Percentiles rank a stretch among this genome's conserved stretches.
These are phyloP conservation scores for Dinoponera quadriceps DNA, from an alignment of 1,140 invertebrate genomes.

Conservation along the genomic window DNA sequence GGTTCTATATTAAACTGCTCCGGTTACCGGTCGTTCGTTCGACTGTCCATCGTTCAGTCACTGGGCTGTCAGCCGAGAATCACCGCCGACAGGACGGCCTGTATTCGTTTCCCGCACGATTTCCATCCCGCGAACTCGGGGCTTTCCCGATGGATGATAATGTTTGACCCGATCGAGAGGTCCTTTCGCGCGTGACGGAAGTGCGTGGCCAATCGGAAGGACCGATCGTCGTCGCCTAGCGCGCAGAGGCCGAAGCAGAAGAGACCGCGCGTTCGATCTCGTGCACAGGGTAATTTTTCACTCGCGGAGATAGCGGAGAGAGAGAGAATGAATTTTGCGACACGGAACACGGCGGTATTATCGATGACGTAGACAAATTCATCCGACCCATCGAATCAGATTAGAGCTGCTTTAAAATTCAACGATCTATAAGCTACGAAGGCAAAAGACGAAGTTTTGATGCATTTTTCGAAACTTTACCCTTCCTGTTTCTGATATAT, in stretches of 20 bases:
- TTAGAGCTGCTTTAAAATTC: neutral
- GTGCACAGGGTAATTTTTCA: conserved; percentile 15
- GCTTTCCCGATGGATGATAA: conserved; percentile 24
- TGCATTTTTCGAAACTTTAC: neutral
- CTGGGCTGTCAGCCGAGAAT: conserved; percentile 57
- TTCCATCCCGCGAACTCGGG: neutral
- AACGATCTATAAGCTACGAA: neutral
- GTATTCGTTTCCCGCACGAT: conserved; percentile 28
- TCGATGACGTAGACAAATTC: conserved; percentile 25
- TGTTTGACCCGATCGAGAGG: conserved; percentile 21
- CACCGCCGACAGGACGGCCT: conserved; percentile 32
- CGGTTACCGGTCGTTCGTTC: conserved; percentile 75
- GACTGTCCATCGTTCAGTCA: conserved; percentile 70
- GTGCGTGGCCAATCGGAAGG: neutral
- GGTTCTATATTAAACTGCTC: conserved; percentile 78
- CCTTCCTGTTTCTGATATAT: neutral
- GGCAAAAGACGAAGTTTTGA: neutral
- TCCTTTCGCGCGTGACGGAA: conserved; percentile 16
- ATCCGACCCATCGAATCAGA: neutral
- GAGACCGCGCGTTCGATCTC: neutral
- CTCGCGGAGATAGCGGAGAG: neutral
- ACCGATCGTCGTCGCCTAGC: neutral
- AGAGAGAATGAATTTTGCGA: conserved; percentile 17
- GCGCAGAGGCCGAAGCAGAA: neutral
- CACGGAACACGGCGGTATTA: conserved; percentile 3